A percentile compares a stretch with the other conserved stretches of the same genome.
Evolutionary conservation across 2,797 vertebrate genomes (phyloP).

Genomic region (Cercopithecus hamlyni): DNA sequence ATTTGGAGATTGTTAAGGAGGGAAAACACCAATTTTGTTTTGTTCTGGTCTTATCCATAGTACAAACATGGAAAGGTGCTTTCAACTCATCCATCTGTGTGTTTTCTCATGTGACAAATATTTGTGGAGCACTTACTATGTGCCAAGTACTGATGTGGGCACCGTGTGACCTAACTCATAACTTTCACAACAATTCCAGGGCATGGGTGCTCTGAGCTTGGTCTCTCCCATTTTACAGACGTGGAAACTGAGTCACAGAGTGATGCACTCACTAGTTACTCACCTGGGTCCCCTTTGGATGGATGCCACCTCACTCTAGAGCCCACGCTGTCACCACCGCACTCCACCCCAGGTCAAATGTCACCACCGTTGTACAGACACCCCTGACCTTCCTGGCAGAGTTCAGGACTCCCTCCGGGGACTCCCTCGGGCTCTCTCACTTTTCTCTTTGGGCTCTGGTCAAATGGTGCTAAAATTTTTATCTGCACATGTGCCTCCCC

Average conservation of each 20-base stretch:
- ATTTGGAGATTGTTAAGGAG: not conserved
- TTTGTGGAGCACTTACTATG: not conserved
- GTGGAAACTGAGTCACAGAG: not conserved
- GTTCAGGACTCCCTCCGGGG: fast-evolving
- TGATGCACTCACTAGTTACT: fast-evolving
- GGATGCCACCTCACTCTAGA: not conserved
- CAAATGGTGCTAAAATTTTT: not conserved
- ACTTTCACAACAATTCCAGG: not conserved
- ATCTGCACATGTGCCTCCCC: not conserved
- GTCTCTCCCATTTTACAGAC: not conserved
- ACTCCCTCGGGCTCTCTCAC: too few relatives aligned
- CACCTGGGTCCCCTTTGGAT: not conserved
- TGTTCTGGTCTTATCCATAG: not conserved
- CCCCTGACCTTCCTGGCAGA: not conserved
- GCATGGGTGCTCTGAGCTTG: too few relatives aligned
- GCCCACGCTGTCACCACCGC: not conserved
- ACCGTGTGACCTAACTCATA: too few relatives aligned
- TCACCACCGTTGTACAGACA: not conserved
- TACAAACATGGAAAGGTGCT: not conserved
- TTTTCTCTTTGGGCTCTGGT: not conserved
- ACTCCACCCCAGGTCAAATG: not conserved
- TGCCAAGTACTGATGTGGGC: too few relatives aligned
- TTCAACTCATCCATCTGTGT: not conserved
- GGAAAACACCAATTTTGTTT: not conserved
- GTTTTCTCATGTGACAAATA: not conserved